phyloP scores from a whole-genome alignment of 2,888 invertebrate species.

The Lasioglossum malachurum region DNA sequence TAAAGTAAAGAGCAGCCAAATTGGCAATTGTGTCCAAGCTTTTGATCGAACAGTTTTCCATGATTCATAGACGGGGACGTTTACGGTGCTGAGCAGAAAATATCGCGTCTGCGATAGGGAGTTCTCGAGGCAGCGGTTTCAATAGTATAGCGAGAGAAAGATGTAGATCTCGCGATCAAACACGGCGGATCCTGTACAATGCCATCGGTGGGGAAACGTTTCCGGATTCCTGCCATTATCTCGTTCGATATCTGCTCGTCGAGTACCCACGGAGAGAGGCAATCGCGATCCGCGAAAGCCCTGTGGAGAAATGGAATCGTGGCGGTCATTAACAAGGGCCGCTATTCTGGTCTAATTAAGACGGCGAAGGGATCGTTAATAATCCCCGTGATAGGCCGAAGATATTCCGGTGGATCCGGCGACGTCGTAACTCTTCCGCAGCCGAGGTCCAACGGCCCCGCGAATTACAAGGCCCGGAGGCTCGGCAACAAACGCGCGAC shows the following conservation, averaged over 20 bases:
- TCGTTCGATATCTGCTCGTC: neutral
- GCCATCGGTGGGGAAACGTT: neutral
- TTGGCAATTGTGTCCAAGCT: no score
- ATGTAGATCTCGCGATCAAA: neutral
- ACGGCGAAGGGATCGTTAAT: constrained; percentile 30
- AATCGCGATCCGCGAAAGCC: neutral
- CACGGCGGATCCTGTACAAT: neutral
- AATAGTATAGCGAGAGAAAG: neutral
- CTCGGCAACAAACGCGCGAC: constrained; percentile 10
- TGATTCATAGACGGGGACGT: no score
- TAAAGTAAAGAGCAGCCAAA: no score
- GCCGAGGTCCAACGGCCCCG: constrained; percentile 15
- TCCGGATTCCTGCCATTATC: constrained; percentile 10
- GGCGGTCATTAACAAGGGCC: constrained; percentile 15
- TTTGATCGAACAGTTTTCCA: no score
- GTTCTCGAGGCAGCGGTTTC: neutral
- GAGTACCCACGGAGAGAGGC: constrained; percentile 6
- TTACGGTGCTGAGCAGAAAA: no score
- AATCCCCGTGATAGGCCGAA: constrained; percentile 19
- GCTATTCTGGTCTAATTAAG: constrained; percentile 50
- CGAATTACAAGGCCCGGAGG: constrained; percentile 29
- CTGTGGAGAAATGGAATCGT: neutral
- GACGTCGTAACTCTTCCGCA: constrained; percentile 22
- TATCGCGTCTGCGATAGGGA: neutral
- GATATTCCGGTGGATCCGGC: neutral